A percentile compares a stretch with the other conserved stretches of the same genome.
Conservation (phyloP, 2,888 invertebrate genomes). For the Anthrax anthrax region DNA sequence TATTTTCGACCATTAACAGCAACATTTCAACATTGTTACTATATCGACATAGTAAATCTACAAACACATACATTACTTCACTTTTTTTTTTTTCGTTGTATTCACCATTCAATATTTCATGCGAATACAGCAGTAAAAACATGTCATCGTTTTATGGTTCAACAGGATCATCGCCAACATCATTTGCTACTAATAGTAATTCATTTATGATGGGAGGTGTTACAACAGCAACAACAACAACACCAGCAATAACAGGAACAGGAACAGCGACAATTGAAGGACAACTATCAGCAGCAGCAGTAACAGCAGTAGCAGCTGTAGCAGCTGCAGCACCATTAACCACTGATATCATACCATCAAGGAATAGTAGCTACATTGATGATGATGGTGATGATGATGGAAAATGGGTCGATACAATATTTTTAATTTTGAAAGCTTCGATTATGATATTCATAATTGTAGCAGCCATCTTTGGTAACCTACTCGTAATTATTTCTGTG, state of each 20-base stretch:
- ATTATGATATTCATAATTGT: conserved; percentile 81
- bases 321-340: neutral
- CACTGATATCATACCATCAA: neutral
- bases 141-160: conserved; percentile 13
- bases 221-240: neutral
- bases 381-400: conserved; percentile 11
- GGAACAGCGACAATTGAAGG: neutral
- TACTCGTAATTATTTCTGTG: conserved; percentile 76
- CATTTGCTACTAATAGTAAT: no score
- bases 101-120: neutral
- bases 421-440: conserved; percentile 53
- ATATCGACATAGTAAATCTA: no score
- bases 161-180: conserved; percentile 10
- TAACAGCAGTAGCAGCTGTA: neutral
- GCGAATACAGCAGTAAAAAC: neutral
- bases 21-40: no score
- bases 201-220: neutral
- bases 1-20: no score
- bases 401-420: conserved; percentile 42
- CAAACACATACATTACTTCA: no score
- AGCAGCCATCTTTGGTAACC: conserved; percentile 78
- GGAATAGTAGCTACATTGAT: neutral
- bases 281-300: neutral
- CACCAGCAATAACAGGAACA: neutral
- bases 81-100: no score